These are phyloP conservation scores for Luidia sarsii DNA, from an alignment of 53 echinoderm and acorn worm species.

Conservation along the genomic window DNA sequence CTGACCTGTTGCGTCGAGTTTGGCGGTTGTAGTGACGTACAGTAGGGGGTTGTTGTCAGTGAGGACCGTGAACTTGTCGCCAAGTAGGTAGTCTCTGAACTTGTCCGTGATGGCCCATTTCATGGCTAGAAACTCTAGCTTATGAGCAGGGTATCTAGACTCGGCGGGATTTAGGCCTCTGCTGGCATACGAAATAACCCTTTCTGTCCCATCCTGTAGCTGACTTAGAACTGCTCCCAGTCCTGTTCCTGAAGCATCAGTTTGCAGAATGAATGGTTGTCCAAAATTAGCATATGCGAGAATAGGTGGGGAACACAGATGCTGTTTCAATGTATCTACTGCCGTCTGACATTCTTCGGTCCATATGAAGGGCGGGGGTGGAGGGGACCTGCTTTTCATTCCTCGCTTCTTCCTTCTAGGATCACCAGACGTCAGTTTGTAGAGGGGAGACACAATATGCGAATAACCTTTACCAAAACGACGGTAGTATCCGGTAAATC, in stretches of 20 bases:
- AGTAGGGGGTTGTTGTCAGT: constrained; percentile 74
- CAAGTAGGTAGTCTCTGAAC: constrained; percentile 61
- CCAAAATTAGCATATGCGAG: constrained; percentile 20
- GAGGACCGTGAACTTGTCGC: constrained; percentile 48
- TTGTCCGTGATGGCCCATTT: constrained; percentile 77
- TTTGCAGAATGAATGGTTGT: constrained; percentile 23
- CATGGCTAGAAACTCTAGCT: constrained; percentile 31
- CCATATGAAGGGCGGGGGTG: constrained; percentile 40
- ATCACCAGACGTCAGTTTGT: constrained; percentile 2
- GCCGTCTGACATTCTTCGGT: constrained; percentile 14
- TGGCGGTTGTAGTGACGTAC: constrained; percentile 61
- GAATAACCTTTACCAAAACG: neutral
- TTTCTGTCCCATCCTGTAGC: constrained; percentile 13
- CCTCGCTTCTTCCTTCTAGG: neutral
- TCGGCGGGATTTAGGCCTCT: constrained; percentile 41
- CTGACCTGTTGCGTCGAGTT: constrained; percentile 54
- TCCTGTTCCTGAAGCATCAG: constrained; percentile 16
- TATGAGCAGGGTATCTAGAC: constrained; percentile 1
- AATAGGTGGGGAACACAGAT: constrained; percentile 14
- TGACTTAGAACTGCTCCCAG: constrained; percentile 25
- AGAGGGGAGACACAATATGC: constrained; percentile 1
- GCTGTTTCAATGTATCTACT: constrained; percentile 14
- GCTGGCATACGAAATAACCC: constrained; percentile 33
- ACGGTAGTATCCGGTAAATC: constrained; percentile 14
- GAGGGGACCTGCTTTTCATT: neutral